Evolutionary conservation across 2,113 vertebrate species (phyloP), one percentile per base, ranked within the genome.

Genomic region (Elgaria multicarinata): DNA sequence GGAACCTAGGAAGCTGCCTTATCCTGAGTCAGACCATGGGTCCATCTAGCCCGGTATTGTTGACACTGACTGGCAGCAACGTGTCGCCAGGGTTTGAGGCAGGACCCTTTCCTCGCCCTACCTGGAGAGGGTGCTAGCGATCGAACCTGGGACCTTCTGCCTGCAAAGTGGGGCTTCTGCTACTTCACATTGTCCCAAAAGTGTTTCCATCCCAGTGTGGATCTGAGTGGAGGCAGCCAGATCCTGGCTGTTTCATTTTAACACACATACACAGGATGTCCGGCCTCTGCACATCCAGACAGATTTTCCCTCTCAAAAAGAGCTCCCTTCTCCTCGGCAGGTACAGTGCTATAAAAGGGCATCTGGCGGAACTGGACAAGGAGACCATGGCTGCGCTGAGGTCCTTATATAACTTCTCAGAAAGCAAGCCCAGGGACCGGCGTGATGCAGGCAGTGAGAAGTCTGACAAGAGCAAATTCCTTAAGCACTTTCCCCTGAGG

Each of bases 361-460:
- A 97, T 50, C 94, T 98, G 67, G 87, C 94, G 0, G 96, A 97
- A 24, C n/a, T 98, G 93, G 97, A 98, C 31, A 92, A 94, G 86
- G 97, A 97, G 89, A 97, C 98, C 28, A 93, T 88, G 89, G 90
- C 42, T 0, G 95, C 96, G 24, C 69, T 98, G 91, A 95, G 94
- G 85, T 95, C 95, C 67, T 94, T 98, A 55, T 98, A 97, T 0
- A 96, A 96, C 13, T 96, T 96, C 84, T 86, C 95, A 0, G 95
- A 96, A 67, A 90, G 92, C 67, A 92, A 22, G 14, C 55, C 94
- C 62, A 97, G 97, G 89, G 94, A 93, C 24, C 97, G 95, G 2
- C 96, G 97, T 3, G 96, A 96, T 0, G 91, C 93, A 1, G 94
- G 91, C 0, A 50, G 90, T 9, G 22, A 83, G 89, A 91, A 83